Evolutionary conservation across 2,797 vertebrate species (phyloP).

Genomic region (Sciaenops ocellatus): DNA sequence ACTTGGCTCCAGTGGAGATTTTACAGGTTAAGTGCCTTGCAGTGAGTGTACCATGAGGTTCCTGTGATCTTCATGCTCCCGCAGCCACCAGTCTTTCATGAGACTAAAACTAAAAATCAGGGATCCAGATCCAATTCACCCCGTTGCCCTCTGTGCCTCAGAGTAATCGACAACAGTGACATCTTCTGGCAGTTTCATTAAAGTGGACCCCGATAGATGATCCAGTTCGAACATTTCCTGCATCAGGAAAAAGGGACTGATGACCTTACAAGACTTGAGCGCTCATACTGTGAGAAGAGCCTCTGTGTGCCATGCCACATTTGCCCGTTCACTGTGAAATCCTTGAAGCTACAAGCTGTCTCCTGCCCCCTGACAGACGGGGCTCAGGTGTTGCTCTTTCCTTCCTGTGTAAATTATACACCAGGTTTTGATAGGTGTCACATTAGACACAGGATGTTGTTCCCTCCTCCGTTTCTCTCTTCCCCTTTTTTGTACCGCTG

Average conservation of each 20-base stretch:
- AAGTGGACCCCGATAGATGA: background rate
- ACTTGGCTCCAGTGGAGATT: conserved; percentile 24
- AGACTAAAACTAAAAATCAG: background rate
- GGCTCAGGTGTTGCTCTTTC: conserved; percentile 57
- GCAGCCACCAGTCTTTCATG: background rate
- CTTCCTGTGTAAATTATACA: conserved; percentile 65
- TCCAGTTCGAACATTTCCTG: background rate
- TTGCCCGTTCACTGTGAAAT: conserved; percentile 26
- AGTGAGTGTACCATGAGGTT: background rate
- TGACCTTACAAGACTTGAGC: conserved; percentile 8
- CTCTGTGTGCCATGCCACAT: conserved; percentile 8
- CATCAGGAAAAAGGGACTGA: background rate
- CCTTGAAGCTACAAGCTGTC: conserved; percentile 49
- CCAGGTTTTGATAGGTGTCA: conserved; percentile 52
- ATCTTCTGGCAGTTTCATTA: conserved; percentile 17
- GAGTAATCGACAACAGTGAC: background rate
- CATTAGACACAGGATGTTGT: conserved; percentile 50
- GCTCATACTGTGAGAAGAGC: background rate
- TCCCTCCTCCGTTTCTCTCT: background rate
- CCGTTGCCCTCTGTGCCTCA: background rate
- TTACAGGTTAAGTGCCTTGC: background rate
- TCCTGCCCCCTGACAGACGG: conserved; percentile 50
- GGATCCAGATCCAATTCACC: background rate
- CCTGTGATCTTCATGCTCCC: background rate
- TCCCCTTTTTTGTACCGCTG: conserved; percentile 13